A percentile compares a stretch with the other conserved stretches of the same genome.
Conservation (phyloP, 1,140 invertebrate genomes). For the Drosophila suzukii region DNA sequence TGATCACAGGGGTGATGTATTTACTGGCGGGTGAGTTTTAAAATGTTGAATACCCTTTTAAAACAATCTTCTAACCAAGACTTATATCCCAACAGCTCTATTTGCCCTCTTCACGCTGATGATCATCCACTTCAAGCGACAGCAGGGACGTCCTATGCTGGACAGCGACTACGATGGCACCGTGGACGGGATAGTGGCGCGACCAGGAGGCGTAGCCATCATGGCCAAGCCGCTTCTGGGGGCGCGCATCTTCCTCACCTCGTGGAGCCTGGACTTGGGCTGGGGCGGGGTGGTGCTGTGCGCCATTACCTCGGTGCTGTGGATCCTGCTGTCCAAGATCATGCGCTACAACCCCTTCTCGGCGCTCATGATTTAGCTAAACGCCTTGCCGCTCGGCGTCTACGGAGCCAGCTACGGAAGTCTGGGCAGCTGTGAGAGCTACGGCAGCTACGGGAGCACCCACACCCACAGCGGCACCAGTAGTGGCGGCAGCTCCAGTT, state of each 20-base stretch:
- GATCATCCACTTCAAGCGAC: conserved; percentile 95
- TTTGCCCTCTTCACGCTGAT: conserved; percentile 95
- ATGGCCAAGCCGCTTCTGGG: conserved; percentile 85
- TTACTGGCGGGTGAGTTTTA: conserved; percentile 91
- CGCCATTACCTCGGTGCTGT: conserved; percentile 91
- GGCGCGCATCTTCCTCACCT: conserved; percentile 90
- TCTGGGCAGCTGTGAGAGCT: conserved; percentile 50
- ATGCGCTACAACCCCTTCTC: conserved; percentile 94
- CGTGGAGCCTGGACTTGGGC: conserved; percentile 93
- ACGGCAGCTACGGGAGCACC: conserved; percentile 56
- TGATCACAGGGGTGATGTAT: conserved; percentile 96
- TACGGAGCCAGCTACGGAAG: conserved; percentile 62
- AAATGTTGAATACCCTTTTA: no score
- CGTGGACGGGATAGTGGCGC: conserved; percentile 89
- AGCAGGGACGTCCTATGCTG: conserved; percentile 87
- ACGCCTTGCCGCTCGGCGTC: conserved; percentile 77
- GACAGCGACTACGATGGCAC: conserved; percentile 86
- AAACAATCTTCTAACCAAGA: not conserved
- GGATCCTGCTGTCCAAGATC: conserved; percentile 94
- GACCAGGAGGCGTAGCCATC: conserved; percentile 83
- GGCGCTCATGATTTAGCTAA: conserved; percentile 88
- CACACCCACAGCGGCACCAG: conserved; percentile 59
- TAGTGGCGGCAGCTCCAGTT: conserved; percentile 65
- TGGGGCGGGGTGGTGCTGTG: conserved; percentile 93
- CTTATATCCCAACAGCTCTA: conserved; percentile 86